phyloP scores from a whole-genome alignment of 2,113 vertebrate genomes.

The Sphaerodactylus townsendi region DNA sequence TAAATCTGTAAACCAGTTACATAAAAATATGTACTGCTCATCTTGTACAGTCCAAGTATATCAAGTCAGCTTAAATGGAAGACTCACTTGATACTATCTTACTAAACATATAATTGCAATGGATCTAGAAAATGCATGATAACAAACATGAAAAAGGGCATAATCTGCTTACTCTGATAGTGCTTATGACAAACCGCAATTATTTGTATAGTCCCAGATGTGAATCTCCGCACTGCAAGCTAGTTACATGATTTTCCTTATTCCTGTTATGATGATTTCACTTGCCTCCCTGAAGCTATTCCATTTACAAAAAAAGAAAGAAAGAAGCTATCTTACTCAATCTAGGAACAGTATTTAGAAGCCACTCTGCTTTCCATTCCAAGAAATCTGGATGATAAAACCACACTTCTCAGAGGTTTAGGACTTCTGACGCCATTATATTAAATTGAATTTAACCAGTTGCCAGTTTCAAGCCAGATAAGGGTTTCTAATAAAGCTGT shows the following conservation, averaged over 20 bases:
- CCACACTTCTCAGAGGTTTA: not conserved
- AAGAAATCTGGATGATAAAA: not conserved
- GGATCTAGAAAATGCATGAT: not conserved
- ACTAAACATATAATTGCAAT: not conserved
- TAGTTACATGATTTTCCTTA: not conserved
- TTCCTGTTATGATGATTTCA: not conserved
- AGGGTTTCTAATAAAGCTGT: not conserved
- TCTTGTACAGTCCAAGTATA: not conserved
- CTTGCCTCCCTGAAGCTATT: not conserved
- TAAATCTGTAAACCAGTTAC: not conserved
- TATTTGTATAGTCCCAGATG: not conserved
- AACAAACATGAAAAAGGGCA: not conserved
- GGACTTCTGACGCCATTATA: not conserved
- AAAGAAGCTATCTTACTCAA: not conserved
- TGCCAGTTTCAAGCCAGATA: not conserved
- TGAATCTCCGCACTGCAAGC: not conserved
- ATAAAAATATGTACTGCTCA: not conserved
- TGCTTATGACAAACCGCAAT: not conserved
- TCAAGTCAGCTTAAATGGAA: not conserved
- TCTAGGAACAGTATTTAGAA: not conserved
- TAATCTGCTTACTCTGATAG: not conserved
- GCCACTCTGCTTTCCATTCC: not conserved
- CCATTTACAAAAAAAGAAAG: not conserved
- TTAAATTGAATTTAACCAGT: not conserved
- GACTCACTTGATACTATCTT: not conserved